phyloP scores from a whole-genome alignment of 2,888 invertebrate genomes.

The Diadromus collaris region DNA sequence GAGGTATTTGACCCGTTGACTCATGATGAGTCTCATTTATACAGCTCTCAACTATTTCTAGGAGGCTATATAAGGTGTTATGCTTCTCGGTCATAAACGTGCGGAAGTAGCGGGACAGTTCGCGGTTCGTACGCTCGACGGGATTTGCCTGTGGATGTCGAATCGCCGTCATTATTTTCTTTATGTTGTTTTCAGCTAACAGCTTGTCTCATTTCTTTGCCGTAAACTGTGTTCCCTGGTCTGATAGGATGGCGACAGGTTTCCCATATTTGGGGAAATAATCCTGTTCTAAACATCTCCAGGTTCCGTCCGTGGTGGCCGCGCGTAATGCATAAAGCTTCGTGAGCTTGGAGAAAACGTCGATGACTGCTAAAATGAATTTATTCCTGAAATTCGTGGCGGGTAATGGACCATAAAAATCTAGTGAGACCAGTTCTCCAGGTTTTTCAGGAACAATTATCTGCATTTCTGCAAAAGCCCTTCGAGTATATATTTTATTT shows the following conservation, averaged over 20 bases:
- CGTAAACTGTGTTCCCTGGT: too few species aligned
- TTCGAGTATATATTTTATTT: conserved; percentile 14
- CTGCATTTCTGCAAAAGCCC: not conserved
- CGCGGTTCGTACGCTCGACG: conserved; percentile 1
- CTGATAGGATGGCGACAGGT: not conserved
- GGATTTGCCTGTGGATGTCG: not conserved
- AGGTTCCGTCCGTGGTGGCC: too few species aligned
- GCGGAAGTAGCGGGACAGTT: not conserved
- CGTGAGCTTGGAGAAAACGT: too few species aligned
- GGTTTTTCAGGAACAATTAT: not conserved
- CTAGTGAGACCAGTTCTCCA: not conserved
- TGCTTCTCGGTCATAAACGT: too few species aligned
- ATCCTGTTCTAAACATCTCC: not conserved
- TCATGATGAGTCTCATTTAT: too few species aligned
- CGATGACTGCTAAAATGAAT: not conserved
- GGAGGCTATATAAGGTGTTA: too few species aligned
- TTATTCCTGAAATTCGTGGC: not conserved
- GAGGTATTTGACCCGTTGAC: too few species aligned
- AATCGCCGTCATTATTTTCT: not conserved
- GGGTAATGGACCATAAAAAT: not conserved
- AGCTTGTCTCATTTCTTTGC: not conserved
- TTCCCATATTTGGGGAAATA: not conserved
- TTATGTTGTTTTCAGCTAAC: not conserved
- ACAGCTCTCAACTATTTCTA: too few species aligned
- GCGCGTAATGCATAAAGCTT: too few species aligned